Evolutionary conservation across 2,888 invertebrate species (phyloP).

Genomic region (Himalopsyche kuldschensis): DNA sequence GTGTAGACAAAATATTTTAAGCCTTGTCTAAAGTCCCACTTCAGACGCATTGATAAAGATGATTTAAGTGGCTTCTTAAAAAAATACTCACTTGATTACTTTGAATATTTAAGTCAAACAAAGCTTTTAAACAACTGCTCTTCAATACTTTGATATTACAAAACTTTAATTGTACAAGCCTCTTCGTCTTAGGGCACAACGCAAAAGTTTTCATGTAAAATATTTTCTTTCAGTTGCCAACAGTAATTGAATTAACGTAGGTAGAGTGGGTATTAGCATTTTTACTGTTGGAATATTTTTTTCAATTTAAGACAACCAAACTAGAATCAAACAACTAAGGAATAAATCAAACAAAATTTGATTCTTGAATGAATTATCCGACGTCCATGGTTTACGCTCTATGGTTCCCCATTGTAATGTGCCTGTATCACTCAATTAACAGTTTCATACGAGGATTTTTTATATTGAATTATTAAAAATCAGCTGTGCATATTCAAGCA

Average conservation of each 20-base stretch:
- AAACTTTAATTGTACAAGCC: too few species aligned
- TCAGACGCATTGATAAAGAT: conserved; percentile 28
- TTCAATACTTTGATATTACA: neutral
- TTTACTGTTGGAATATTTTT: neutral
- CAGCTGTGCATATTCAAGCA: too few species aligned
- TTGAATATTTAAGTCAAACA: conserved; percentile 27
- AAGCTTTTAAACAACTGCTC: neutral
- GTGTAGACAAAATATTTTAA: too few species aligned
- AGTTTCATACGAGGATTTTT: too few species aligned
- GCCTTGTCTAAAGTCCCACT: too few species aligned
- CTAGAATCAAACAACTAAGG: neutral
- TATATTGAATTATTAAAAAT: too few species aligned
- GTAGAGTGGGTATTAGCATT: neutral
- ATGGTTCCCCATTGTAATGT: too few species aligned
- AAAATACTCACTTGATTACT: conserved; percentile 34
- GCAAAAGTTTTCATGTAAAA: conserved; percentile 16
- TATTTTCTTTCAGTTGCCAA: conserved; percentile 17
- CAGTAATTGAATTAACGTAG: neutral
- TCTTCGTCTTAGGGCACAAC: neutral
- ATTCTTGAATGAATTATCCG: neutral
- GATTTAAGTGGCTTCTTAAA: conserved; percentile 32
- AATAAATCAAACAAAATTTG: neutral
- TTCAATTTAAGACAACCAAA: neutral
- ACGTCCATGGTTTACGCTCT: too few species aligned
- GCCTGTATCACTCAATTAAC: too few species aligned